Evolutionary conservation across 2,797 vertebrate genomes (phyloP), one percentile per base, ranked within the genome.

Genomic region (Onychomys torridus): DNA sequence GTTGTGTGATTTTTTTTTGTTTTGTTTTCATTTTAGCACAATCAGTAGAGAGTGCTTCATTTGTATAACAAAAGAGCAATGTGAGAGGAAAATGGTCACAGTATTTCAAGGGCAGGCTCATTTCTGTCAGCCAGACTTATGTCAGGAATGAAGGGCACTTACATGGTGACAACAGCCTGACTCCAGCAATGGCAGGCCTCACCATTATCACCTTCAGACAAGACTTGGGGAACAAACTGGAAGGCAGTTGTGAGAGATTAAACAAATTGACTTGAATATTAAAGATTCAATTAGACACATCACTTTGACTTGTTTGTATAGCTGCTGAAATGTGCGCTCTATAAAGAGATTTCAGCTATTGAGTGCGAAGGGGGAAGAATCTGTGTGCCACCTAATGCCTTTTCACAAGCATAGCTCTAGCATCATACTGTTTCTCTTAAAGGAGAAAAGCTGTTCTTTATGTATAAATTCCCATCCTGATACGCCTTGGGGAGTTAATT

Each of bases 211-310:
- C 83, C 69, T 95, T 96, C 83, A 86, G 79, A 91, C 37, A 95
- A 97, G 85, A 94, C 63, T 52, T 63, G 57, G 75, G 57, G 49
- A 91, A 88, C n/a, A 96, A 87, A 93, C 34, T 89, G 52, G 65
- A 95, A 95, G 86, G 71, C 86, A 89, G 43, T 92, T 95, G 78
- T 79, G 82, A 90, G 75, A 88, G 67, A 95, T 57, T 95, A 96
- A 92, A 88, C 90, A 95, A 96, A 95, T 90, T 77, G 83, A 96
- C 79, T 96, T 90, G 88, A 93, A 69, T 96, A 94, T 61, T 94
- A 85, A 97, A 95, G 91, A 91, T 97, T 97, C 86, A 96, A 91
- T 97, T 97, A 97, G 93, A 90, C 96, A 96, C 49, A 27, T 96
- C 29, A 43, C 78, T 96, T 93, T 95, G 92, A 93, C 89, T 97